Base-by-base conservation (phyloP, 1,140 invertebrate species). In the Cheumatopsyche charites region DNA sequence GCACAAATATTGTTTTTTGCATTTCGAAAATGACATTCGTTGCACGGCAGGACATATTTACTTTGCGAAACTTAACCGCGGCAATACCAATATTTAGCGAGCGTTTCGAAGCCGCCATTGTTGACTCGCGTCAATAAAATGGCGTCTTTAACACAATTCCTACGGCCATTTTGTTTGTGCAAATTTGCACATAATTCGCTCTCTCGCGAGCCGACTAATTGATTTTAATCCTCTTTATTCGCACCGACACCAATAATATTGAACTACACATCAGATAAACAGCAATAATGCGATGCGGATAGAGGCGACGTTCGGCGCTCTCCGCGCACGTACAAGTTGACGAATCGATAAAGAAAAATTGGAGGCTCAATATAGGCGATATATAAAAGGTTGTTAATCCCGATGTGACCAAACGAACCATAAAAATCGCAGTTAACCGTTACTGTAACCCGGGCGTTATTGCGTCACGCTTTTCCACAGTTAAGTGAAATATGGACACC, bases 41-140 rank as follows among this genome's bases (percentile, higher is more conserved):
- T n/a, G n/a, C n/a, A n/a, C n/a, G n/a, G n/a, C n/a, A 42, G 41
- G 12, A 12, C 5, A 2, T 58, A 19, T 58, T 58, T 58, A 19
- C 13, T 23, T 25, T 58, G 23, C 21, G 25, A 9, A 58, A 58
- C 25, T 13, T 11, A 58, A 58, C 21, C 21, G 19, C 23, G 19
- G 25, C 25, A 58, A 58, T 25, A 23, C 55, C 5, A 58, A 58
- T 58, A 58, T 58, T 58, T 58, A n/a, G 23, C 21, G 21, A 58
- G 25, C 55, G 55, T 58, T 58, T 58, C 13, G 21, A 58, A 23
- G 55, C 19, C 23, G 2, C 55, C 55, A 58, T 58, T 58, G 55
- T 58, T 55, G 49, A 55, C 49, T 55, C 19, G 49, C 49, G 49
- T 55, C 49, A 55, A 58, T 58, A 58, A 25, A 58, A 58, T 58